Base-by-base conservation (phyloP, 2,113 vertebrate species). In the Heterotis niloticus region DNA sequence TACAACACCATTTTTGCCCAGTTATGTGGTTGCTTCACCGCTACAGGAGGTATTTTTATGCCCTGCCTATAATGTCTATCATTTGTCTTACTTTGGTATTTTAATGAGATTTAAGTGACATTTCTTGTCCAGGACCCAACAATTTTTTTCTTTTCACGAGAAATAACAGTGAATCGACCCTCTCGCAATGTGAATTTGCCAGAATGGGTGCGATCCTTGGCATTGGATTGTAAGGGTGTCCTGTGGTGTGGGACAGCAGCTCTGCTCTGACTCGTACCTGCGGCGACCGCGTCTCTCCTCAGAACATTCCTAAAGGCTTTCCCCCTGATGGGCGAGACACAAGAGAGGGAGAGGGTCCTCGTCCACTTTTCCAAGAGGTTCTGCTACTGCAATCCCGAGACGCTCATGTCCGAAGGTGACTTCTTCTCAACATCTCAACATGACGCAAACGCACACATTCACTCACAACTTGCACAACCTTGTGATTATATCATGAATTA, bases 251-350 rank as follows among this genome's bases (percentile, higher is more conserved):
- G n/a, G 24, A 23, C 4, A 24, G 34, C 34, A 44, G 34, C 34
- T 4, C 34, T 44, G 34, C 34, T 44, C 34, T 13, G 5, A 68
- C 13, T 68, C 79, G 72, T 7, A 44, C 3, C 34, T 17, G 81
- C 82, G 81, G 65, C 60, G 17, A 20, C 54, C 44, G 3, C 26
- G 12, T 72, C 56, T 64, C 34, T 56, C n/a, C 52, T 77, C 87
- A 94, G 93, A 82, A 91, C 86, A 86, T 94, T 94, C 85, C 84
- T 94, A 68, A 94, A 92, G 85, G 93, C 93, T 24, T 94, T 94
- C 79, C 93, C 93, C 17, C 82, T 94, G 80, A 94, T 94, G 93
- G 93, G 93, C 44, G 93, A 94, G 86, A 94, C 93, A 3, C 93
- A 94, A 86, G 93, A 94, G 85, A 87, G 93, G 82, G 93, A 94